Conservation (phyloP, 2,888 invertebrate genomes). For the Chloroclysta siterata region DNA sequence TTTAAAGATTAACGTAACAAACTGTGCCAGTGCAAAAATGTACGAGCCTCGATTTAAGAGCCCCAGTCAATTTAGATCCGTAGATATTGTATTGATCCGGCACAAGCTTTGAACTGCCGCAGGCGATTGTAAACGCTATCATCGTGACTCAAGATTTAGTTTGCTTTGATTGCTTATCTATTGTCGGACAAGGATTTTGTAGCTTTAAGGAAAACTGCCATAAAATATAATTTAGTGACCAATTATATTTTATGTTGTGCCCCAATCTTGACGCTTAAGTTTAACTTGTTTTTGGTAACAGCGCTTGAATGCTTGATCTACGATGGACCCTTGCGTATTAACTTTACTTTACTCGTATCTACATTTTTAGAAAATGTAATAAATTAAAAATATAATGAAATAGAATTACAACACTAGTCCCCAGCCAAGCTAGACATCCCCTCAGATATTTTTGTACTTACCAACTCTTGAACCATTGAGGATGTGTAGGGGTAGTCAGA, state of each 20-base stretch:
- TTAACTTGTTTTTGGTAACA: constrained; percentile 3
- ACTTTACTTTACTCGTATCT: not conserved
- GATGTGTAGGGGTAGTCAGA: no score
- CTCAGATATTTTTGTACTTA: no score
- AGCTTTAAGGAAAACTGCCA: constrained; percentile 25
- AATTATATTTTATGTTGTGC: constrained; percentile 15
- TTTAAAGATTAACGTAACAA: constrained; percentile 51
- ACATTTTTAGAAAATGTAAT: no score
- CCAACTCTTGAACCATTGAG: no score
- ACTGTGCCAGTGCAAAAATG: constrained; percentile 49
- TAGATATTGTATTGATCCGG: constrained; percentile 46
- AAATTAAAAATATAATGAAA: not conserved
- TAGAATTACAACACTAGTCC: no score
- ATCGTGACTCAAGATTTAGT: constrained; percentile 17
- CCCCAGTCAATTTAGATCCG: constrained; percentile 56
- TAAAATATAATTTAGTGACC: constrained; percentile 34
- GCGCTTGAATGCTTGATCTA: not conserved
- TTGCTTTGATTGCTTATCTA: constrained; percentile 16
- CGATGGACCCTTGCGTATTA: not conserved
- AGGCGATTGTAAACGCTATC: constrained; percentile 19
- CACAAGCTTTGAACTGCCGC: constrained; percentile 21
- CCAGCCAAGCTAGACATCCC: no score
- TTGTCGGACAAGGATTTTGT: constrained; percentile 17
- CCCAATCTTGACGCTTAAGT: constrained; percentile 7
- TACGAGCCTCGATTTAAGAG: constrained; percentile 52